Evolutionary conservation across 2,797 vertebrate genomes (phyloP).

Genomic region (Syngnathus acus): DNA sequence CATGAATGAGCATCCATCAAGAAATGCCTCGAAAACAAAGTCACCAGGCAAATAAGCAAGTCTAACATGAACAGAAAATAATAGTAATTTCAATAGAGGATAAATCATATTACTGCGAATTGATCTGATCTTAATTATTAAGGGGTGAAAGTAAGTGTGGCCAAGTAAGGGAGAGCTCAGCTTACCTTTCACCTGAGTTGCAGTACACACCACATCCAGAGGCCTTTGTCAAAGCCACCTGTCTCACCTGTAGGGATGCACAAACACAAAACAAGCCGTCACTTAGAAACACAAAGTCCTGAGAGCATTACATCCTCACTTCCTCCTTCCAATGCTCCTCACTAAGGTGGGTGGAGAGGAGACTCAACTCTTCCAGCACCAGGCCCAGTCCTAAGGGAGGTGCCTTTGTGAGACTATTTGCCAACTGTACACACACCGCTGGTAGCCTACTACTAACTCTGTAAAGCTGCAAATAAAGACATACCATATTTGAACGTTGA

Average conservation of each 20-base stretch:
- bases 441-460: constrained; percentile 8
- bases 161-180: constrained; percentile 23
- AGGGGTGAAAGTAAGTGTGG: constrained; percentile 14
- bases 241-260: constrained; percentile 51
- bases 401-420: constrained; percentile 30
- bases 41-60: not conserved
- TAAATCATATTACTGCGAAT: not conserved
- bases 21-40: not conserved
- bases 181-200: constrained; percentile 66
- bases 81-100: not conserved
- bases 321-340: constrained; percentile 37
- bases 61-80: not conserved
- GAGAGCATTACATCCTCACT: constrained; percentile 13
- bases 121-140: constrained; percentile 16
- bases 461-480: not conserved
- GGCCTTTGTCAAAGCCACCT: constrained; percentile 39
- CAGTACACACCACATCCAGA: constrained; percentile 56
- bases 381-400: constrained; percentile 23
- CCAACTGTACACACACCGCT: constrained; percentile 26
- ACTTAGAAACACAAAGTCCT: constrained; percentile 25
- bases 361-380: constrained; percentile 24
- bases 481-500: not conserved
- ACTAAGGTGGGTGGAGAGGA: constrained; percentile 26
- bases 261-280: constrained; percentile 36
- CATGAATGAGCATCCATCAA: constrained; percentile 8